A percentile compares a stretch with the other conserved stretches of the same genome.
These are phyloP conservation scores for Anarsia innoxiella DNA, from an alignment of 2,888 invertebrate genomes.

Conservation along the genomic window DNA sequence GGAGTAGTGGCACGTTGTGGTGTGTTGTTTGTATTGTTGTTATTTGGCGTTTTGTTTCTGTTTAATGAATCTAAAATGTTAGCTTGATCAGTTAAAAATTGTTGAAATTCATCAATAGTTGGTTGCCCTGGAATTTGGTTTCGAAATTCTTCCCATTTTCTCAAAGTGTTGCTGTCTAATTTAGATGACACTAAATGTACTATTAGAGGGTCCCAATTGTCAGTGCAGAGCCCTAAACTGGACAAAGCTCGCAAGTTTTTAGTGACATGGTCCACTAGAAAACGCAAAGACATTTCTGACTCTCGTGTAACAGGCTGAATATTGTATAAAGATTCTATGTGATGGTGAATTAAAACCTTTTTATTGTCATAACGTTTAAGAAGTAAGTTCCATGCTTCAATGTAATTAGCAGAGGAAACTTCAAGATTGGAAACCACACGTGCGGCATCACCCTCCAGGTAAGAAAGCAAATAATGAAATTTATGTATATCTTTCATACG, in stretches of 20 bases:
- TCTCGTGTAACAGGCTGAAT: slow-evolving; percentile 14
- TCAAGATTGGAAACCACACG: slow-evolving; percentile 18
- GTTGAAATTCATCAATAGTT: slow-evolving; percentile 19
- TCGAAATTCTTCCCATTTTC: slow-evolving; percentile 18
- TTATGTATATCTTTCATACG: slow-evolving; percentile 19
- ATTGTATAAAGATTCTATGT: slow-evolving; percentile 19
- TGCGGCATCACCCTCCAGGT: slow-evolving; percentile 21
- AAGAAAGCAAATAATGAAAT: slow-evolving; percentile 20
- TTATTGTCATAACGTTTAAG: slow-evolving; percentile 17
- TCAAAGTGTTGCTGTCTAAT: slow-evolving; percentile 17
- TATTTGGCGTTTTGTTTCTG: slow-evolving; percentile 13
- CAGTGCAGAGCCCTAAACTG: slow-evolving; percentile 19
- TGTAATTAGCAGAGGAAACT: slow-evolving; percentile 15
- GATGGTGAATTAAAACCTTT: slow-evolving; percentile 17
- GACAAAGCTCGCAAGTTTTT: slow-evolving; percentile 21
- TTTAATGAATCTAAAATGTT: slow-evolving; percentile 20
- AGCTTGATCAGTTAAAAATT: slow-evolving; percentile 22
- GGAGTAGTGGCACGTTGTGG: neutral
- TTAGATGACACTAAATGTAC: slow-evolving; percentile 17
- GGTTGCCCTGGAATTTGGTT: slow-evolving; percentile 16
- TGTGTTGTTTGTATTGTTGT: neutral
- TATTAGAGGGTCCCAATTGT: slow-evolving; percentile 15
- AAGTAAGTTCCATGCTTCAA: slow-evolving; percentile 14
- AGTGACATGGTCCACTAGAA: slow-evolving; percentile 20
- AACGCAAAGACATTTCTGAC: slow-evolving; percentile 18